Evolutionary conservation across 1,140 invertebrate species (phyloP), one percentile per base, ranked within the genome.

Genomic region (Drosophila nasuta): DNA sequence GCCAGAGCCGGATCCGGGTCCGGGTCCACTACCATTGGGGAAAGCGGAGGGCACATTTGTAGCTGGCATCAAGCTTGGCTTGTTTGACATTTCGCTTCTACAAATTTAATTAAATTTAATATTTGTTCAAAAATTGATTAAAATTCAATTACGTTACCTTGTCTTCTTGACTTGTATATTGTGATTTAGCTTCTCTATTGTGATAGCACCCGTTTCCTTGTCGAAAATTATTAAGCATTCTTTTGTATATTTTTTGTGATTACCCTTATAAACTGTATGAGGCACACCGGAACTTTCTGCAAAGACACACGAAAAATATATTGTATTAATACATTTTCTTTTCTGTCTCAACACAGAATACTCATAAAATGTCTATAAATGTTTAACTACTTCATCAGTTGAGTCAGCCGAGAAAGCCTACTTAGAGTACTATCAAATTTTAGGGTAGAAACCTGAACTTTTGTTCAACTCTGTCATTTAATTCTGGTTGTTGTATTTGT

Each of bases 141-240:
- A 25, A 1, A 2, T 38, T 79, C 82, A 79, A 25, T 25, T 25
- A 25, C 20, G 20, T 25, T 30, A 97, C 96, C 98, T 95, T 10
- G 98, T 99, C 93, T 98, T 98, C 93, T 99, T 99, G 2, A 99
- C 95, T 94, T 97, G 97, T 83, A 99, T 97, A 93, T 97, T 98
- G 78, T 96, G 96, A 43, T 96, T 95, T 51, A 99, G 94, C 93
- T 96, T 97, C 93, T 99, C 98, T 66, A 99, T 93, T 13, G 96
- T 98, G 77, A 99, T 96, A 93, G 98, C 97, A 56, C 98, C 98
- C 2, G 97, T 99, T 46, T 94, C 94, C 92, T 96, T 95, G 93
- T 99, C 97, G 76, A 98, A 97, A 59, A 99, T 98, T 7, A 99
- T 94, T 48, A 99, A 97, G 94, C 98, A 99, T 94, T 99, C 98